Evolutionary conservation across 2,888 invertebrate species (phyloP).

Genomic region (Enoplolaimus lenunculus): DNA sequence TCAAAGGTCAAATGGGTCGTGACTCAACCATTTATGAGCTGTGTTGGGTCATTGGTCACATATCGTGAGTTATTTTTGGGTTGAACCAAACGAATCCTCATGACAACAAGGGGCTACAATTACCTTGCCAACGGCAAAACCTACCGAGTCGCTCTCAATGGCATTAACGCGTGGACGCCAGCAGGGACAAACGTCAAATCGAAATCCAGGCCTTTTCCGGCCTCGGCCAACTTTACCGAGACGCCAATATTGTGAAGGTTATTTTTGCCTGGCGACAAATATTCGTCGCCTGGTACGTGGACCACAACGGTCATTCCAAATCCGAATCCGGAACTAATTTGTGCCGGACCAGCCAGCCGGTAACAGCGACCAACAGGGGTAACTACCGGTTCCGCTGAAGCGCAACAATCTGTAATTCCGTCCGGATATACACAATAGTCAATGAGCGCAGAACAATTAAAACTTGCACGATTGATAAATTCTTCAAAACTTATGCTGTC

Average conservation of each 20-base stretch:
- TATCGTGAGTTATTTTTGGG: too few species aligned
- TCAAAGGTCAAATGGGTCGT: too few species aligned
- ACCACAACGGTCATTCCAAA: conserved; percentile 29
- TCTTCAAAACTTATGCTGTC: not conserved
- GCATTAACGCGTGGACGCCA: conserved; percentile 34
- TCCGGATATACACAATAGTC: not conserved
- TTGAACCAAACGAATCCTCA: too few species aligned
- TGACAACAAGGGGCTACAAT: too few species aligned
- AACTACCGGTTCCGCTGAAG: not conserved
- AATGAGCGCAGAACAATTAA: not conserved
- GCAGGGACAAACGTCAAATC: conserved; percentile 30
- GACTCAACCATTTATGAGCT: too few species aligned
- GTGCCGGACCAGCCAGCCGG: not conserved
- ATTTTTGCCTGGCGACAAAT: conserved; percentile 29
- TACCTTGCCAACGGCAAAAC: too few species aligned
- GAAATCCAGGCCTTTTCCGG: conserved; percentile 29
- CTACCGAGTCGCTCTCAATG: conserved; percentile 30
- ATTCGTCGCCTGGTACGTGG: conserved; percentile 30
- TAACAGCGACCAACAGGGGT: conserved; percentile 3
- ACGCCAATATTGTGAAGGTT: conserved; percentile 34
- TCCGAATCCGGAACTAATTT: conserved; percentile 28
- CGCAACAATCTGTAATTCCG: conserved; percentile 10
- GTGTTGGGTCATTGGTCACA: too few species aligned
- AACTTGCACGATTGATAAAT: not conserved
- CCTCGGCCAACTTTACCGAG: conserved; percentile 32